Percentiles rank a stretch among this genome's conserved stretches.
Evolutionary conservation across 2,797 vertebrate species (phyloP).

Genomic region (Avahi laniger): DNA sequence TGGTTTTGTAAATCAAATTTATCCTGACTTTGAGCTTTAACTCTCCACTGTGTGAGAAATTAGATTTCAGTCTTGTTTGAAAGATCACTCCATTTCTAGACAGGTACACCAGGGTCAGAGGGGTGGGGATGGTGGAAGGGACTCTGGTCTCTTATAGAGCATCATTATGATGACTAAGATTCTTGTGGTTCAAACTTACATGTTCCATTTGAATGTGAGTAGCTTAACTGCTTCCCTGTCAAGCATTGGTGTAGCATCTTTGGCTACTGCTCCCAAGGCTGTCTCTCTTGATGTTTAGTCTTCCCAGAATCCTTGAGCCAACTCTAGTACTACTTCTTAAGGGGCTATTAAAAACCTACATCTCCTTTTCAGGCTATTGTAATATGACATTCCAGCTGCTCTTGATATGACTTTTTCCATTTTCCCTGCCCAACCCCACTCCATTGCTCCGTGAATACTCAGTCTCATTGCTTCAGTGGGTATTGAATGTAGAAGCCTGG

Average conservation of each 20-base stretch:
- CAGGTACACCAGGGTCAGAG: not conserved
- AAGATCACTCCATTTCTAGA: not conserved
- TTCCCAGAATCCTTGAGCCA: not conserved
- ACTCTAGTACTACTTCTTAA: not conserved
- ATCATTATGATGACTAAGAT: not conserved
- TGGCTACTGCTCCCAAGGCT: not conserved
- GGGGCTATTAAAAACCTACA: not conserved
- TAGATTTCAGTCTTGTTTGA: not conserved
- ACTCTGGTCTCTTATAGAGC: not conserved
- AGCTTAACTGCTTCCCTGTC: not conserved
- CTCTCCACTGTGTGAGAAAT: not conserved
- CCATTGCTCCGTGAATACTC: too few species aligned
- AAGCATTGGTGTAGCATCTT: not conserved
- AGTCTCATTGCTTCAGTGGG: not conserved
- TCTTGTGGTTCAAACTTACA: not conserved
- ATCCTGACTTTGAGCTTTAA: not conserved
- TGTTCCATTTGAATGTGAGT: not conserved
- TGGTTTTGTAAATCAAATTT: constrained; percentile 19
- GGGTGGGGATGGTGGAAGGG: too few species aligned
- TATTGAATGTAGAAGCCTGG: not conserved
- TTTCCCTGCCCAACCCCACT: not conserved
- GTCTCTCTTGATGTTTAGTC: not conserved
- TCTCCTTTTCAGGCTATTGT: not conserved
- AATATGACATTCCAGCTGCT: not conserved
- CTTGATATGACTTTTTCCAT: not conserved